These are phyloP conservation scores for Sarcophaga variegata DNA, from an alignment of 2,888 invertebrate species.

Conservation along the genomic window DNA sequence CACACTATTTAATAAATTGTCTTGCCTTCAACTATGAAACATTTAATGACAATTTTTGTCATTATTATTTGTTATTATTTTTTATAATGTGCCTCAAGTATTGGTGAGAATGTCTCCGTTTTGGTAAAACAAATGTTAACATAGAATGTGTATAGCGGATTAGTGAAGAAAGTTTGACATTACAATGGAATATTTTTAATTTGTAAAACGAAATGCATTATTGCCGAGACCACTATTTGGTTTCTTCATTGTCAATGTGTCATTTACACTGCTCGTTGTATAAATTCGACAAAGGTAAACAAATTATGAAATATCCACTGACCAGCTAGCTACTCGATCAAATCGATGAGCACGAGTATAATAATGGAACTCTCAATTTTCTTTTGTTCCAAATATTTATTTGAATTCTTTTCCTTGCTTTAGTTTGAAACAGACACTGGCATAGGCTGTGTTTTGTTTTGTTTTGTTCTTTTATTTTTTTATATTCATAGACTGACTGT, in stretches of 20 bases:
- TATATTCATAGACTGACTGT: not conserved
- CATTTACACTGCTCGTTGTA: not conserved
- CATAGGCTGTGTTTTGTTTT: not conserved
- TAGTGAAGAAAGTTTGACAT: no score
- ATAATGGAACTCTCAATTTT: not conserved
- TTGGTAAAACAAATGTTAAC: no score
- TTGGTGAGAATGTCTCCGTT: no score
- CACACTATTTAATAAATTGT: no score
- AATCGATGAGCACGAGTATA: no score
- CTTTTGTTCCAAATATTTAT: not conserved
- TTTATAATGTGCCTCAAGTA: no score
- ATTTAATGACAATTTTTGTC: no score
- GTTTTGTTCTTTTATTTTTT: not conserved
- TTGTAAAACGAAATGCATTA: not conserved
- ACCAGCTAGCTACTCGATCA: no score
- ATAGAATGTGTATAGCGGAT: no score
- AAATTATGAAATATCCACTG: not conserved
- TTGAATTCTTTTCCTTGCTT: not conserved
- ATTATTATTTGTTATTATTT: no score
- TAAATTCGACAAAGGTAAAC: not conserved
- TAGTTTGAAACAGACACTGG: not conserved
- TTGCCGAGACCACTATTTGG: not conserved
- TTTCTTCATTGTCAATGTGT: not conserved
- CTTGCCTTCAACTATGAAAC: no score
- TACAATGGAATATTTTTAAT: no score